Evolutionary conservation across 2,888 invertebrate genomes (phyloP).

Genomic region (Calameuta idolon): DNA sequence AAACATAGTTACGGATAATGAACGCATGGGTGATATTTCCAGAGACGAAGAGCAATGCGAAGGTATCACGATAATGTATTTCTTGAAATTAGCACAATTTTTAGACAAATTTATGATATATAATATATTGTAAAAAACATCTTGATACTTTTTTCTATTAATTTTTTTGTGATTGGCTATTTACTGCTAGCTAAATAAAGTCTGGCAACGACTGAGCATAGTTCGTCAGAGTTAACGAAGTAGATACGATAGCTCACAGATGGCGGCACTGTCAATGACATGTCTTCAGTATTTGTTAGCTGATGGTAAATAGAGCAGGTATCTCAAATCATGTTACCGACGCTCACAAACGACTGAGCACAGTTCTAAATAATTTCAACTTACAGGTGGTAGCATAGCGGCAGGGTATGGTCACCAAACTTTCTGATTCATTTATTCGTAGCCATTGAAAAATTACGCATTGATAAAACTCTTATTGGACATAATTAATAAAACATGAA

Average conservation of each 20-base stretch:
- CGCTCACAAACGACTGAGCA: background rate
- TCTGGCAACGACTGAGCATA: background rate
- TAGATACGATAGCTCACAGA: background rate
- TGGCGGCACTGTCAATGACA: background rate
- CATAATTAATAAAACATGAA: too few relatives aligned
- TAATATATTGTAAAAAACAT: background rate
- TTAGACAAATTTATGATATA: background rate
- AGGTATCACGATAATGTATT: too few relatives aligned
- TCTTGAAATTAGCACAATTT: background rate
- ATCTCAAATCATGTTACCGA: background rate
- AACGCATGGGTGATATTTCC: background rate
- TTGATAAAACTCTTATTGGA: too few relatives aligned
- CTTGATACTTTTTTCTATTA: background rate
- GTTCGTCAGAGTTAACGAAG: background rate
- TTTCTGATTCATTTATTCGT: too few relatives aligned
- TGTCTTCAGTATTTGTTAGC: background rate
- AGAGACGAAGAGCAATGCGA: too few relatives aligned
- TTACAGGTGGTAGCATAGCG: background rate
- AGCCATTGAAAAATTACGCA: too few relatives aligned
- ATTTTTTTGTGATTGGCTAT: background rate
- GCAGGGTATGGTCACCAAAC: too few relatives aligned
- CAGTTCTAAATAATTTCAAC: background rate
- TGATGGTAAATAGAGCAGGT: background rate
- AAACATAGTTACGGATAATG: background rate
- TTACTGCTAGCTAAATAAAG: background rate